Percentiles rank a stretch among this genome's conserved stretches.
Evolutionary conservation across 1,140 invertebrate species (phyloP).

Genomic region (Stenopsyche tienmushanensis): DNA sequence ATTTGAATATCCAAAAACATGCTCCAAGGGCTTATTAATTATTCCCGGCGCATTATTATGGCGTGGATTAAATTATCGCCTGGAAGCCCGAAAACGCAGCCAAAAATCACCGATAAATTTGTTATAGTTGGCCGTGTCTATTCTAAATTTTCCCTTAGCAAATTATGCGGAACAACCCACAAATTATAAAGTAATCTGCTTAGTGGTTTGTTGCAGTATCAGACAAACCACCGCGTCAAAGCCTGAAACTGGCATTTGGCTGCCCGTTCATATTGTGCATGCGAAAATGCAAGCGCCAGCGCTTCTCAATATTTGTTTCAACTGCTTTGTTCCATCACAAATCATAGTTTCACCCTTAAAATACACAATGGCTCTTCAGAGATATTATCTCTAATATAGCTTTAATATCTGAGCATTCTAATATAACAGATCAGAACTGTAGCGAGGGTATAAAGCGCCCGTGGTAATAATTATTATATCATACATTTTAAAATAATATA

Average conservation of each 20-base stretch:
- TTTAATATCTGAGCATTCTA: not conserved
- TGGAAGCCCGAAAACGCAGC: too few relatives aligned
- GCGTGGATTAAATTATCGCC: too few relatives aligned
- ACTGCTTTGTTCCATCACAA: not conserved
- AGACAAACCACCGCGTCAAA: conserved; percentile 10
- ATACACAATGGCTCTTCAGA: not conserved
- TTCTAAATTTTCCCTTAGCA: not conserved
- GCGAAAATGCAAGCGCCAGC: not conserved
- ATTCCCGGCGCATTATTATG: not conserved
- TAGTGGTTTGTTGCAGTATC: conserved; percentile 14
- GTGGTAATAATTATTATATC: too few relatives aligned
- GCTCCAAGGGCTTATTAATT: not conserved
- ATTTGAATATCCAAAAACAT: too few relatives aligned
- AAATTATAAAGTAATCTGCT: conserved; percentile 32
- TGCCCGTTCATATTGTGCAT: not conserved
- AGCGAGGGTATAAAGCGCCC: too few relatives aligned
- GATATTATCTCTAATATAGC: not conserved
- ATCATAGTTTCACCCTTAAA: too few relatives aligned
- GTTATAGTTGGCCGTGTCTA: too few relatives aligned
- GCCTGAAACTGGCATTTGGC: conserved; percentile 19
- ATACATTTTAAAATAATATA: too few relatives aligned
- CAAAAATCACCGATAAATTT: too few relatives aligned
- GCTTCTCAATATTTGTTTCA: not conserved
- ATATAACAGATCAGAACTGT: too few relatives aligned
- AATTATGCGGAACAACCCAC: conserved; percentile 21